phyloP scores from a whole-genome alignment of 2,113 vertebrate genomes.

The Microtus ochrogaster region DNA sequence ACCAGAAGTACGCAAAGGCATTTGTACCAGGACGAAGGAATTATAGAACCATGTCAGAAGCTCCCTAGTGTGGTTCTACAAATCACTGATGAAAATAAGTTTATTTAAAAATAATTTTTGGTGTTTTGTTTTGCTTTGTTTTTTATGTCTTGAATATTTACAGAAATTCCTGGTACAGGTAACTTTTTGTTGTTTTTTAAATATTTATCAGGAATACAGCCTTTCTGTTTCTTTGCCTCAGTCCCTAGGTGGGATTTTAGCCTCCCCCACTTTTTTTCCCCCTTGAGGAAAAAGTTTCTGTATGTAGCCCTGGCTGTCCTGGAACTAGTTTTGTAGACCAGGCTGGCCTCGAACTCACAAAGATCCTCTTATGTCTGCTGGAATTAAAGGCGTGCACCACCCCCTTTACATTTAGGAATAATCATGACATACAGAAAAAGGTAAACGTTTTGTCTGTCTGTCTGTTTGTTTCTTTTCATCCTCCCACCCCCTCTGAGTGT shows the following conservation, averaged over 20 bases:
- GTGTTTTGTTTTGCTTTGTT: not conserved
- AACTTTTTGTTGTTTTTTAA: not conserved
- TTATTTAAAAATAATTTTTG: not conserved
- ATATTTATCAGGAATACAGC: not conserved
- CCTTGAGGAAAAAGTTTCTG: not conserved
- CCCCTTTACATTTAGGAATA: not conserved
- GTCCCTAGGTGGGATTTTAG: not conserved
- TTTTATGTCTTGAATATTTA: constrained; percentile 3
- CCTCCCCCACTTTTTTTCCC: too few species aligned
- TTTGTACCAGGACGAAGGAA: not conserved
- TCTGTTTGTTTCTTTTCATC: not conserved
- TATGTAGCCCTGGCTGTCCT: not conserved
- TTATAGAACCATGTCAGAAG: not conserved
- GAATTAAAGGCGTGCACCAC: not conserved
- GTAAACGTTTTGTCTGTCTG: not conserved
- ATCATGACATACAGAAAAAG: not conserved
- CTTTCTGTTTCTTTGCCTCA: not conserved
- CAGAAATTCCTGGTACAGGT: not conserved
- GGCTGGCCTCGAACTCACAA: not conserved
- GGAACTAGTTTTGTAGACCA: not conserved
- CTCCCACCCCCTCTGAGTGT: not conserved
- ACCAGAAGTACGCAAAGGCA: not conserved
- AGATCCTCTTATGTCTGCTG: not conserved
- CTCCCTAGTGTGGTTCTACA: not conserved
- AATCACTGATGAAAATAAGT: not conserved